Evolutionary conservation across 1,140 invertebrate genomes (phyloP), one percentile per base, ranked within the genome.

Genomic region (Elysia chlorotica): DNA sequence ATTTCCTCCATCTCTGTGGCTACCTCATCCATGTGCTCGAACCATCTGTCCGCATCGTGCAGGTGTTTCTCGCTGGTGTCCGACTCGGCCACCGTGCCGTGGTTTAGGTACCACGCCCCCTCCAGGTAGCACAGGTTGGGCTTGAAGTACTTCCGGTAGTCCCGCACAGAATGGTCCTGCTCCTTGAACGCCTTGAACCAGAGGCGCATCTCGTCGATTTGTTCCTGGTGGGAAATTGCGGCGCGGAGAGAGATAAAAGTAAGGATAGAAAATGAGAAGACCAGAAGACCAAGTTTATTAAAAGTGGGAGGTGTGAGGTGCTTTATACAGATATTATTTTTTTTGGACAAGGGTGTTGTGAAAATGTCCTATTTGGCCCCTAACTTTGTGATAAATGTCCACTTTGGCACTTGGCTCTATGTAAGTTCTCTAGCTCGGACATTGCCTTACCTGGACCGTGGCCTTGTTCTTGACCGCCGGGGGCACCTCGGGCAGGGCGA

Each of bases 21-120:
- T n/a, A n/a, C n/a, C n/a, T n/a, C n/a, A n/a, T n/a, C n/a, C n/a
- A n/a, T n/a, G n/a, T n/a, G 74, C n/a, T 82, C 80, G 25, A 54
- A 25, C 78, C 78, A 84, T 25, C 72, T 77, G 2, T 3, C 61
- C 0, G 82, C 81, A 30, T 82, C 80, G 10, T 82, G 17, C 10
- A 54, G 56, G 63, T 83, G 81, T 23, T 79, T 63, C 31, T 84
- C 81, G 35, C 81, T 82, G 28, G 73, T 31, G 57, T 82, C 82
- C 0, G 81, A 77, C 36, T 82, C 81, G 0, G 75, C 62, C 6
- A 85, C 33, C 4, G 61, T 33, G 10, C 77, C 72, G 10, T 72
- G 76, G 54, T 23, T n/a, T 2, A 69, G 69, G 23, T 69, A 72
- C 74, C 74, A 75, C 25, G 61, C 69, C 2, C 69, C 74, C 25